phyloP scores from a whole-genome alignment of 2,113 vertebrate species.

The Sander lucioperca region DNA sequence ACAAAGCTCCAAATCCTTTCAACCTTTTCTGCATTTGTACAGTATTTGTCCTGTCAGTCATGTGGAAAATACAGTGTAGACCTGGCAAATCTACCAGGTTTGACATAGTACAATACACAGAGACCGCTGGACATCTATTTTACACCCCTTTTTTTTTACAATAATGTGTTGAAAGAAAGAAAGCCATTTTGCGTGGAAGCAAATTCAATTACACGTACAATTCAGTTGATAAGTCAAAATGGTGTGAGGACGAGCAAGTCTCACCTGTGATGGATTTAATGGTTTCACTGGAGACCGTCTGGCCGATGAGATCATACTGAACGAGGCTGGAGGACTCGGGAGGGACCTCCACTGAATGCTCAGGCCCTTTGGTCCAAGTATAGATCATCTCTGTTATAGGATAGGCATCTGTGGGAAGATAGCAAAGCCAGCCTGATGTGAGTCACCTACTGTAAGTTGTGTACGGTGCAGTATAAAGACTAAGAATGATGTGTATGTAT shows the following conservation, averaged over 20 bases:
- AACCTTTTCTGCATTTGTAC: neutral
- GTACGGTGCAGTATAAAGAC: neutral
- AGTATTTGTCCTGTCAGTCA: neutral
- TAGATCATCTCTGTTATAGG: slow-evolving; percentile 99
- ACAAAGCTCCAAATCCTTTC: neutral
- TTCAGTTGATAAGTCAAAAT: neutral
- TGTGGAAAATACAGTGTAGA: neutral
- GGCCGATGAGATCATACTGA: slow-evolving; percentile 97
- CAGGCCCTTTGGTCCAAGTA: slow-evolving; percentile 97
- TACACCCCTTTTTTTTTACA: neutral
- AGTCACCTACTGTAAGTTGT: slow-evolving; percentile 40
- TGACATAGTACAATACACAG: neutral
- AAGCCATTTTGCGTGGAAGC: neutral
- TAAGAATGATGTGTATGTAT: neutral
- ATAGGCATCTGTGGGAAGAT: slow-evolving; percentile 91
- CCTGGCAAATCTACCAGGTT: neutral
- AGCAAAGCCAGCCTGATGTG: neutral
- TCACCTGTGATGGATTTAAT: slow-evolving; percentile 98
- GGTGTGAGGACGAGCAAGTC: neutral
- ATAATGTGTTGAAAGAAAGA: neutral
- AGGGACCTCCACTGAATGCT: slow-evolving; percentile 97
- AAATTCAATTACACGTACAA: neutral
- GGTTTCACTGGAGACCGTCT: slow-evolving; percentile 96
- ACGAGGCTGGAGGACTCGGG: slow-evolving; percentile 98
- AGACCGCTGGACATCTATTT: neutral